Conservation (phyloP, 2,797 vertebrate species). For the Merluccius polli region DNA sequence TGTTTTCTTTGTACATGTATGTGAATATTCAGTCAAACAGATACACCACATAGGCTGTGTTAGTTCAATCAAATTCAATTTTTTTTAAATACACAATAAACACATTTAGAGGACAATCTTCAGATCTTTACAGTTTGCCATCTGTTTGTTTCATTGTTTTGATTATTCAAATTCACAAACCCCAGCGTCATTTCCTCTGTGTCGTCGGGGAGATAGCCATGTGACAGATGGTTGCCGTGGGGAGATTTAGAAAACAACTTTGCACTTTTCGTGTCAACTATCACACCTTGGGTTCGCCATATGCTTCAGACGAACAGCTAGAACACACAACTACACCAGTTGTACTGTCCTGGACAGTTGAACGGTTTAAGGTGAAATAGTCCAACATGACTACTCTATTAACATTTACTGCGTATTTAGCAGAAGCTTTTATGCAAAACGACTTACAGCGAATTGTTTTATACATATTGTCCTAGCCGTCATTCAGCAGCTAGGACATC, state of each 20-base stretch:
- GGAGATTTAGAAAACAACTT: not conserved
- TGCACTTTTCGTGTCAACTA: conserved; percentile 4
- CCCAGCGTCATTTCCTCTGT: not conserved
- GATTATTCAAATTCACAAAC: not conserved
- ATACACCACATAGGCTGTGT: not conserved
- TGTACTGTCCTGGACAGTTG: not conserved
- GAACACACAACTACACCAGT: not conserved
- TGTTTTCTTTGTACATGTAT: not conserved
- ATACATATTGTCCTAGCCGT: no score
- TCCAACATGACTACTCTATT: not conserved
- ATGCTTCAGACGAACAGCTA: not conserved
- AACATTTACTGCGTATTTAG: not conserved
- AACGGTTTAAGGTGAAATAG: not conserved
- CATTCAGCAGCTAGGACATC: no score
- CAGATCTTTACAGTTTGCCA: not conserved
- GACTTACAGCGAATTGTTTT: no score
- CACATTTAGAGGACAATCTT: not conserved
- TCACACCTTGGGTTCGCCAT: not conserved
- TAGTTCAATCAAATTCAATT: not conserved
- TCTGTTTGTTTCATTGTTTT: conserved; percentile 5
- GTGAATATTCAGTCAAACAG: not conserved
- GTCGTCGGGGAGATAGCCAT: not conserved
- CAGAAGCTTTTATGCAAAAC: not conserved
- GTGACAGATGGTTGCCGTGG: not conserved
- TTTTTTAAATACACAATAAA: not conserved